Conservation (phyloP, 2,888 invertebrate genomes). For the Griposia aprilina region DNA sequence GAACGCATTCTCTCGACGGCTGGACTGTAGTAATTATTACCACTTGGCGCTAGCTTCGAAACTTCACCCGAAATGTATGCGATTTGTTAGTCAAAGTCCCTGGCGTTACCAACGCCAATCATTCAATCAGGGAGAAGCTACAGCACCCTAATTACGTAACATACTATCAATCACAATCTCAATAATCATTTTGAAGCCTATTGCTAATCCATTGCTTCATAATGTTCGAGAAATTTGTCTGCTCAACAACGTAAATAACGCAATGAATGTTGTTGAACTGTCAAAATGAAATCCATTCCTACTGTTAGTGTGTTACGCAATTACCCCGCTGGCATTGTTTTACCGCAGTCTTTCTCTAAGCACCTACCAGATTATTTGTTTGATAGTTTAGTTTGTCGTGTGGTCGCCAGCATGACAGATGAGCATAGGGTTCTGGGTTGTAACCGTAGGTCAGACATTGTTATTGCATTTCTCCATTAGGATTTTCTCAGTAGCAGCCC, state of each 20-base stretch:
- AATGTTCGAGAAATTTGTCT: no score
- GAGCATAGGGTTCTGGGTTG: neutral
- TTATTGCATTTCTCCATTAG: neutral
- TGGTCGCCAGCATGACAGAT: neutral
- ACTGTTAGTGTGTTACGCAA: no score
- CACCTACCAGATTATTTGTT: neutral
- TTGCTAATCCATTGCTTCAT: no score
- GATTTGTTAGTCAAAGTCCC: neutral
- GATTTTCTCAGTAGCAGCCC: neutral
- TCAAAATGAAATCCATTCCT: no score
- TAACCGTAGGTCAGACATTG: neutral
- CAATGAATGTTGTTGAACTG: no score
- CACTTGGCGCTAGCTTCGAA: neutral
- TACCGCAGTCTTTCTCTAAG: neutral
- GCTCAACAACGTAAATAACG: no score
- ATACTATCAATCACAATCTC: no score
- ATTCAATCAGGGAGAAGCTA: neutral
- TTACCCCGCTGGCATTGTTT: neutral
- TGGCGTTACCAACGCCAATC: neutral
- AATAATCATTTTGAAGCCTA: no score
- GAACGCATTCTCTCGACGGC: no score
- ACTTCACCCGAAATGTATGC: neutral
- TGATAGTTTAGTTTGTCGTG: neutral
- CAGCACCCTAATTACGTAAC: no score
- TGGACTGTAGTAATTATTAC: neutral